Evolutionary conservation across 2,113 vertebrate species (phyloP).

Genomic region (Dryoscopus gambensis): DNA sequence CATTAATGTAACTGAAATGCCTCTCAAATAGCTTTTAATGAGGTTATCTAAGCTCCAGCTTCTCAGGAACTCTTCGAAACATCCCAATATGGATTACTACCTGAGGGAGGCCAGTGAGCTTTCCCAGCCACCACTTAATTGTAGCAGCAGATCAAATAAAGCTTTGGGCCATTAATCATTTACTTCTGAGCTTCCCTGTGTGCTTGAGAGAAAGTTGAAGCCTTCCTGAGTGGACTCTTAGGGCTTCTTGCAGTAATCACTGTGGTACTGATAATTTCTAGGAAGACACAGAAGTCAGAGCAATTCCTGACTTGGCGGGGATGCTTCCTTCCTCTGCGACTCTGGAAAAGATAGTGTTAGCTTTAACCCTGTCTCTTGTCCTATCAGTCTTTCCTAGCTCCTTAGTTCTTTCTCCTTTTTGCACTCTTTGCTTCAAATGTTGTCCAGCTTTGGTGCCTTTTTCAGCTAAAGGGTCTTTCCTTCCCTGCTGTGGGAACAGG

Average conservation of each 20-base stretch:
- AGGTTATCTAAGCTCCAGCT: not conserved
- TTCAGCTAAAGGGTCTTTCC: not conserved
- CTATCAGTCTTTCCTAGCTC: not conserved
- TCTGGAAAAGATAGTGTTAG: not conserved
- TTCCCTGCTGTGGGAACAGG: not conserved
- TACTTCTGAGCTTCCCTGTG: slow-evolving; percentile 1
- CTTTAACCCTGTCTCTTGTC: not conserved
- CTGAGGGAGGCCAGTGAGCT: not conserved
- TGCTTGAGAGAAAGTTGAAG: slow-evolving; percentile 7
- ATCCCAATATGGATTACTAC: not conserved
- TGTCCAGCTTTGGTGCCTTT: not conserved
- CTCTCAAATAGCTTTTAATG: slow-evolving; percentile 1
- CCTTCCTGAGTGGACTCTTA: not conserved
- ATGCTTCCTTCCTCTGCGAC: not conserved
- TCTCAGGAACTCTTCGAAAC: not conserved
- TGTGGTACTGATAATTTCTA: not conserved
- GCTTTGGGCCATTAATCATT: slow-evolving; percentile 35
- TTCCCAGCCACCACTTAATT: not conserved
- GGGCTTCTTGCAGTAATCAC: not conserved
- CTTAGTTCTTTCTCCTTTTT: not conserved
- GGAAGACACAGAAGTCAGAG: not conserved
- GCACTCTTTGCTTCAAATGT: not conserved
- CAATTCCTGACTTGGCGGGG: not conserved
- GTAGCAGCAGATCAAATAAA: not conserved
- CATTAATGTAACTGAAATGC: not conserved